These are phyloP conservation scores for Nesometra sesokonis DNA, from an alignment of 35 echinoderm and acorn worm species.

Conservation along the genomic window DNA sequence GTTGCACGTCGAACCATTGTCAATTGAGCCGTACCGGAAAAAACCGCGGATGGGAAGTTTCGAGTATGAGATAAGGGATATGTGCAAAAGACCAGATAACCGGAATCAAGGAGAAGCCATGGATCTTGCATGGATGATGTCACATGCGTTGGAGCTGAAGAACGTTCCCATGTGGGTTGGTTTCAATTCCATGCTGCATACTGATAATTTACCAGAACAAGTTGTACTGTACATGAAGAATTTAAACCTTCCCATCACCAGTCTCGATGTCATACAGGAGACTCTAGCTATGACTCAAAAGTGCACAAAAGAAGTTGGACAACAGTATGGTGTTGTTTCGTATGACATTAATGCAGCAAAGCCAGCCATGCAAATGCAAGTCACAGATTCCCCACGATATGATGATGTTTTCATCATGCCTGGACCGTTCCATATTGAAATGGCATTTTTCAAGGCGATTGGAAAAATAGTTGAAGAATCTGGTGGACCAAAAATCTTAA, in stretches of 20 bases:
- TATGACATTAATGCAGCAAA: slow-evolving; percentile 25
- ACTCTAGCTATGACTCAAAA: background rate
- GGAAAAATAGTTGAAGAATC: slow-evolving; percentile 20
- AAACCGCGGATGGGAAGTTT: too few species aligned
- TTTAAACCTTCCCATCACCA: background rate
- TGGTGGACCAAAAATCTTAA: slow-evolving; percentile 22
- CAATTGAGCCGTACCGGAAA: too few species aligned
- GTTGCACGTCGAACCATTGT: too few species aligned
- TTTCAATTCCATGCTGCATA: background rate
- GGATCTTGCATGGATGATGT: background rate
- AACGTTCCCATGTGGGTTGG: slow-evolving; percentile 20
- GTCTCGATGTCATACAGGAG: slow-evolving; percentile 3
- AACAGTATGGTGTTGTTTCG: background rate
- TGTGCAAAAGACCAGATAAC: too few species aligned
- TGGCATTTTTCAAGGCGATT: slow-evolving; percentile 2
- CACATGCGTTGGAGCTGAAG: background rate
- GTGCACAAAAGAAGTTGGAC: slow-evolving; percentile 10
- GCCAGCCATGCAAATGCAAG: slow-evolving; percentile 17
- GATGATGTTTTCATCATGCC: slow-evolving; percentile 30
- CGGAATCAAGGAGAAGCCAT: too few species aligned
- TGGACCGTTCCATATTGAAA: slow-evolving; percentile 19
- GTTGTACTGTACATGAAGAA: slow-evolving; percentile 11
- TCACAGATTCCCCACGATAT: background rate
- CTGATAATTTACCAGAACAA: slow-evolving; percentile 8
- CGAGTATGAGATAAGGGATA: too few species aligned